A percentile compares a stretch with the other conserved stretches of the same genome.
phyloP scores from a whole-genome alignment of 2,797 vertebrate genomes.

The Anguilla obscura region DNA sequence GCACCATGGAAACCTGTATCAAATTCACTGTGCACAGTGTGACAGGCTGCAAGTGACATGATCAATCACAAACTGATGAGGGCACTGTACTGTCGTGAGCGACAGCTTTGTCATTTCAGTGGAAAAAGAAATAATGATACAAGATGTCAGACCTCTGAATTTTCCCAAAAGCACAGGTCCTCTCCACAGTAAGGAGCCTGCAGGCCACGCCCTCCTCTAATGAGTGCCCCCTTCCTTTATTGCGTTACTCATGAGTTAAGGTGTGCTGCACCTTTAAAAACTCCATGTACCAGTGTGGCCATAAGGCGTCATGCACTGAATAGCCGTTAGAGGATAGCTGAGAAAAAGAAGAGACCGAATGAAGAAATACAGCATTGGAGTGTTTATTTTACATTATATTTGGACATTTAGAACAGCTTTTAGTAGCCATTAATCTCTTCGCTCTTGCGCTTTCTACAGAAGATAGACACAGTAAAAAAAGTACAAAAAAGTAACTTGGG shows the following conservation, averaged over 20 bases:
- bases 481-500: conserved; percentile 29
- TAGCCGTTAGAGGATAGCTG: not conserved
- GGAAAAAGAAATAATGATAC: not conserved
- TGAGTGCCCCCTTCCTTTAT: not conserved
- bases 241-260: not conserved
- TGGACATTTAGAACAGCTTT: conserved; percentile 61
- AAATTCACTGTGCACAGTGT: not conserved
- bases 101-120: not conserved
- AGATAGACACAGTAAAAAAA: conserved; percentile 57
- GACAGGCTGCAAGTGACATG: not conserved
- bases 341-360: not conserved
- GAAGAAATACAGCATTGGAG: not conserved
- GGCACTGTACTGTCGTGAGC: not conserved
- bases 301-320: not conserved
- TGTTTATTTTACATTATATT: conserved; percentile 58
- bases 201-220: not conserved
- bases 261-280: not conserved
- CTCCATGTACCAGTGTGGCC: not conserved
- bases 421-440: conserved; percentile 52
- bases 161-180: not conserved
- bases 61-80: not conserved
- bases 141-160: not conserved
- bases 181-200: not conserved
- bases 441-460: conserved; percentile 50
- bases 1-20: not conserved